Percentiles rank a stretch among this genome's conserved stretches.
Evolutionary conservation across 2,113 vertebrate species (phyloP).

Genomic region (Neomonachus schauinslandi): DNA sequence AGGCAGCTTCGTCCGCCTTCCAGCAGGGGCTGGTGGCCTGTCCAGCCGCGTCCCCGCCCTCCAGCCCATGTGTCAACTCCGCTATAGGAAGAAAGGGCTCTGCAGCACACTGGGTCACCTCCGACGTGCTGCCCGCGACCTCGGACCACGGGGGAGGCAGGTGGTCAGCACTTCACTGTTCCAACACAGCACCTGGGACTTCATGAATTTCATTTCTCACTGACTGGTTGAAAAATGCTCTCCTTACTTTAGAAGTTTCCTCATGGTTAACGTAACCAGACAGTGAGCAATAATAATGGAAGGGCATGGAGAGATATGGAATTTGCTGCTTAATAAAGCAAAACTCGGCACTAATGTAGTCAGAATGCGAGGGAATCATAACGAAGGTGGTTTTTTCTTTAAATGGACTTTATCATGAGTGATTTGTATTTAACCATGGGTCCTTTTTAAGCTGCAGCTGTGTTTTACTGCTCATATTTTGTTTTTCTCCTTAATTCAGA

Average conservation of each 20-base stretch:
- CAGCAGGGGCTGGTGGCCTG: rapidly evolving
- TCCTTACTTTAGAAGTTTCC: neutral
- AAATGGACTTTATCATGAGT: neutral
- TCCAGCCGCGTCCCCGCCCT: rapidly evolving
- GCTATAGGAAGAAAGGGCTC: rapidly evolving
- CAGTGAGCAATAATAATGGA: rapidly evolving
- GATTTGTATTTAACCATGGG: neutral
- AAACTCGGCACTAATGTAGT: rapidly evolving
- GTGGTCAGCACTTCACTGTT: neutral
- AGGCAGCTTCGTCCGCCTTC: rapidly evolving
- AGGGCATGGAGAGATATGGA: rapidly evolving
- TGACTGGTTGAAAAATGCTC: neutral
- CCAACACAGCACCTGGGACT: no score
- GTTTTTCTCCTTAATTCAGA: neutral
- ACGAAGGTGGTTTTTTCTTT: neutral
- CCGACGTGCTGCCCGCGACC: neutral
- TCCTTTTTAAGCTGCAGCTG: neutral
- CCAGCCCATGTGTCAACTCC: rapidly evolving
- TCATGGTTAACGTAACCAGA: neutral
- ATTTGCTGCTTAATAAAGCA: no score
- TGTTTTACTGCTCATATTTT: neutral
- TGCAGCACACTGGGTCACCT: no score
- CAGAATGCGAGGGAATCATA: no score
- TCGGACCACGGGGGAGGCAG: rapidly evolving
- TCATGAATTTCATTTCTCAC: no score